Evolutionary conservation across 2,888 invertebrate genomes (phyloP), one percentile per base, ranked within the genome.

Genomic region (Steinernema hermaphroditum): DNA sequence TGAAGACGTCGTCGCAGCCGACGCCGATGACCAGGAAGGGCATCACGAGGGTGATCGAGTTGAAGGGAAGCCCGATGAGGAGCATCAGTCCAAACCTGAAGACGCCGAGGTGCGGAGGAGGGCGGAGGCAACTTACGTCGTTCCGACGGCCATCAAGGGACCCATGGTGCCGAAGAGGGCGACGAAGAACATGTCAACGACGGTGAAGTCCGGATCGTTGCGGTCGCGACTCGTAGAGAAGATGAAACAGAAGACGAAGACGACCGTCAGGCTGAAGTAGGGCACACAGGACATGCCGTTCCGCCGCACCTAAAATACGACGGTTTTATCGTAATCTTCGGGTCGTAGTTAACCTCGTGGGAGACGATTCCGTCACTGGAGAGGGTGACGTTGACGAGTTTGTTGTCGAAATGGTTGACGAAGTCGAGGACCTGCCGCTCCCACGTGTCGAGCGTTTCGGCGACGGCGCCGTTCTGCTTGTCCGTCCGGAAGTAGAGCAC

Each of bases 21-120:
- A 83, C 81, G 19, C 81, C 82, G 50, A 83, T 82, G 62, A 83
- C 81, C 9, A 83, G 70, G 69, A 83, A 83, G 9, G 83, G 83
- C 82, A 83, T 82, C n/a, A 83, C 81, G 12, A 83, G 69, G 12
- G 78, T 77, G 69, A 83, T 83, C 2, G 83, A 81, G 71, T 80
- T 82, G 78, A 83, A 82, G 2, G 81, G 80, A 1, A 78, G 44
- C 0, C 82, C 83, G 32, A 81, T 70, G 0, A 81, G 72, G 57
- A 79, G 75, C 14, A 83, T 71, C 41, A 81, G 70, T n/a, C 83
- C 79, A 70, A 80, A 82, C 9, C 62, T 62, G 62, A 8, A 50
- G 12, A 22, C 6, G 37, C 6, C 12, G 37, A 12, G 12, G 4
- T 37, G 12, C 37, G 37, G 37, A 8, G 12, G 37, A 34, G 34